Base-by-base conservation (phyloP, 2,797 vertebrate genomes). In the Cercopithecus petaurista region DNA sequence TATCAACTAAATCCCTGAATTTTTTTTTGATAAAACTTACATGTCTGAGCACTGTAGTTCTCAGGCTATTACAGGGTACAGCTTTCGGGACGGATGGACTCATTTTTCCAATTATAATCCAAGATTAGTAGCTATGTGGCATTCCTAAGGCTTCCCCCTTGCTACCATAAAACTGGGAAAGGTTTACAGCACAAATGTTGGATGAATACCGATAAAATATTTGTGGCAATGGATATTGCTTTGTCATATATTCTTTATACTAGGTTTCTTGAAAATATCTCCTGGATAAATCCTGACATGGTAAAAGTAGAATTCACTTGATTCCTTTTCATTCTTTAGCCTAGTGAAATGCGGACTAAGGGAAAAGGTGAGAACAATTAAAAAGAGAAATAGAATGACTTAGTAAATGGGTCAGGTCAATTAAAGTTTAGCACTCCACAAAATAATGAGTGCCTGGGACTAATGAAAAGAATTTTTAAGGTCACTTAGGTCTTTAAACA, bases 401-500 rank as follows among this genome's bases (percentile, higher is more conserved):
- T 80, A 39, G 43, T 57, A 73, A 89, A 73, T 79, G 67, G 41
- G 57, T 64, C 55, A 88, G 57, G 28, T 10, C 33, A 72, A 41
- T 64, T 92, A 73, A 95, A 73, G 10, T 92, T 96, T 79, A 94
- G 24, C 26, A 52, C 4, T 67, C 15, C 26, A 73, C 24, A 89
- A 88, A 79, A 92, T 67, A 86, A 64, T 90, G 36, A 85, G 73
- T 21, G 22, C 70, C 41, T 72, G 4, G 36, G 24, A 89, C 75
- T 86, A 84, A 93, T 84, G 36, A 76, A 64, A 94, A 95, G 1
- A 88, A 76, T 55, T 67, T 52, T 77, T 75, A 89, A 46, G 48
- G 30, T 93, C 57, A 91, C 19, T 81, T 61, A 91, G 39, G 36
- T 85, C 36, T 91, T 88, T 91, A 70, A 80, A 95, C 24, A 77